These are phyloP conservation scores for Strix aluco DNA, from an alignment of 2,113 vertebrate species.

Conservation along the genomic window DNA sequence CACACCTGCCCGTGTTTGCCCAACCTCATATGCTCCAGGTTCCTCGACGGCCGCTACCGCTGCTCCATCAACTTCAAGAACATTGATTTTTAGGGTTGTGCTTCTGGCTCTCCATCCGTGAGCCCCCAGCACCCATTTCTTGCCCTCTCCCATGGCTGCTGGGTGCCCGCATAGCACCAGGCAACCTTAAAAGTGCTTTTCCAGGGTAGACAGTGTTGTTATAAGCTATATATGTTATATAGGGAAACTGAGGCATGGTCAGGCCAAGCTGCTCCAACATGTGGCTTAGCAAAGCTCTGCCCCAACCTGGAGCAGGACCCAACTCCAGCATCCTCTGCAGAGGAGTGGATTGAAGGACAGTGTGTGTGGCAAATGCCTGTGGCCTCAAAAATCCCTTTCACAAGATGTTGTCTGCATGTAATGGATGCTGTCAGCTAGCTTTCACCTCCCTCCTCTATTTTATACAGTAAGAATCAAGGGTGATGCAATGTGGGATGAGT, in stretches of 20 bases:
- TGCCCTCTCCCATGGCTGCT: rapidly evolving
- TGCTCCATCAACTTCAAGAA: constrained; percentile 86
- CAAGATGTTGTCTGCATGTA: not conserved
- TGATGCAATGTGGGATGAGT: not conserved
- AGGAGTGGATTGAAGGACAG: not conserved
- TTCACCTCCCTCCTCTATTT: not conserved
- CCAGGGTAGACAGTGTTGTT: not conserved
- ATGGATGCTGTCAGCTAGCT: not conserved
- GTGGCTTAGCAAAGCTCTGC: not conserved
- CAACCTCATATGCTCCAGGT: constrained; percentile 78
- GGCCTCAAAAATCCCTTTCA: not conserved
- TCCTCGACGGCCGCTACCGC: constrained; percentile 77
- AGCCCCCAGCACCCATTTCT: not conserved
- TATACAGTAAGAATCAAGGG: not conserved
- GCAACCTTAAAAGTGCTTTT: not conserved
- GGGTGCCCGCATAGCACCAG: not conserved
- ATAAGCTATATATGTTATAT: not conserved
- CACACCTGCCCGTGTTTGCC: constrained; percentile 88
- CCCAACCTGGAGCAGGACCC: not conserved
- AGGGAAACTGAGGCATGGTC: not conserved
- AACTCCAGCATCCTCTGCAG: not conserved
- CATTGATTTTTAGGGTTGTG: constrained; percentile 73
- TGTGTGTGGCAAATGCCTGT: not conserved
- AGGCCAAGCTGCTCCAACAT: not conserved
- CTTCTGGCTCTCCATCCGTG: rapidly evolving